A percentile compares a stretch with the other conserved stretches of the same genome.
Evolutionary conservation across 2,113 vertebrate genomes (phyloP).

Genomic region (Platysternon megacephalum): DNA sequence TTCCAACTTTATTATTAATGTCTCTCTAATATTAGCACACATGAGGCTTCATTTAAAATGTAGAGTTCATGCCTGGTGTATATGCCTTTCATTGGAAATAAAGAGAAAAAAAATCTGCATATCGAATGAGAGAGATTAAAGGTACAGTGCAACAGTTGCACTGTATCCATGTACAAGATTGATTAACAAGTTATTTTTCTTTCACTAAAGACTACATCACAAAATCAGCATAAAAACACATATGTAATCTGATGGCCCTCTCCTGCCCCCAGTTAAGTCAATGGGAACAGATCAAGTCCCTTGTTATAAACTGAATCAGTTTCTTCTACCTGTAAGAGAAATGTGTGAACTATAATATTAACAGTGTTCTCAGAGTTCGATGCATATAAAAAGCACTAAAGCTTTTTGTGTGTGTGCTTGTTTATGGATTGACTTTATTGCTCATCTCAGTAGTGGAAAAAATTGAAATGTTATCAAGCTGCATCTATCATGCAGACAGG

Average conservation of each 20-base stretch:
- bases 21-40: constrained; percentile 47
- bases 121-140: constrained; percentile 31
- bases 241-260: background rate
- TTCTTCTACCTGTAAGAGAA: background rate
- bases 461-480: background rate
- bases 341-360: background rate
- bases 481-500: background rate
- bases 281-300: background rate
- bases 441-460: background rate
- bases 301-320: background rate
- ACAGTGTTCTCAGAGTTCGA: background rate
- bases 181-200: constrained; percentile 18
- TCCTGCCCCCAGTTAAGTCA: background rate
- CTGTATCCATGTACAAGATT: background rate
- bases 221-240: constrained; percentile 10
- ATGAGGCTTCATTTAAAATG: constrained; percentile 63
- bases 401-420: background rate
- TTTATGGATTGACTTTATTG: background rate
- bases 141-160: background rate
- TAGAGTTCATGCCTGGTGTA: constrained; percentile 20
- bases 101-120: constrained; percentile 14
- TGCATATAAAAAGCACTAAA: background rate
- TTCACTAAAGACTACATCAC: background rate
- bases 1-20: constrained; percentile 76
- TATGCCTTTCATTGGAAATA: constrained; percentile 50